These are phyloP conservation scores for Tupiocoris notatus DNA, from an alignment of 2,888 invertebrate species.

Conservation along the genomic window DNA sequence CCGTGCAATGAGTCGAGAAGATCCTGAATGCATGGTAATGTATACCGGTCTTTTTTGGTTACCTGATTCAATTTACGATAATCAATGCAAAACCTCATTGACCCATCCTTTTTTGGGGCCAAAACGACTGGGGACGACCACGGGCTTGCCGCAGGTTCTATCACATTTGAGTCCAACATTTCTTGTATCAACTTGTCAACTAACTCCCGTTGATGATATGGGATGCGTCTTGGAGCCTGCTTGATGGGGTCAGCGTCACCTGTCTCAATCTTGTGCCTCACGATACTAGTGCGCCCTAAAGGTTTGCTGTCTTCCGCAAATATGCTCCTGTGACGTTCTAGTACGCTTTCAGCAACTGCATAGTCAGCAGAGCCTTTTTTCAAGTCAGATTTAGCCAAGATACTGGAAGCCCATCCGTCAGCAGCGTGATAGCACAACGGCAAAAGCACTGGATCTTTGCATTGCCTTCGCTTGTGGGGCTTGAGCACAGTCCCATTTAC, in stretches of 20 bases:
- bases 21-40: conserved; percentile 12
- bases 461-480: background rate
- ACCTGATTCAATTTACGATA: conserved; percentile 19
- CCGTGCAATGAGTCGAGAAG: conserved; percentile 6
- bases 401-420: background rate
- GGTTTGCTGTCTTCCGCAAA: background rate
- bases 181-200: background rate
- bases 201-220: background rate
- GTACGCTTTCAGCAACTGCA: background rate
- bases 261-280: background rate
- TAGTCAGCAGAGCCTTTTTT: background rate
- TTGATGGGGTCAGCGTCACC: background rate
- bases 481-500: background rate
- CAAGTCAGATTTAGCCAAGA: background rate
- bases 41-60: conserved; percentile 17
- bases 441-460: background rate
- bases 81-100: conserved; percentile 18
- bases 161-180: background rate
- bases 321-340: background rate
- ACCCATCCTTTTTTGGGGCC: conserved; percentile 15
- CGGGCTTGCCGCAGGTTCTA: conserved; percentile 1
- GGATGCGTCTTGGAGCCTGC: background rate
- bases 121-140: conserved; percentile 23
- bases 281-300: background rate
- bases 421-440: background rate